phyloP scores from a whole-genome alignment of 2,888 invertebrate species.

The Scaptomyza cyrtandrae region DNA sequence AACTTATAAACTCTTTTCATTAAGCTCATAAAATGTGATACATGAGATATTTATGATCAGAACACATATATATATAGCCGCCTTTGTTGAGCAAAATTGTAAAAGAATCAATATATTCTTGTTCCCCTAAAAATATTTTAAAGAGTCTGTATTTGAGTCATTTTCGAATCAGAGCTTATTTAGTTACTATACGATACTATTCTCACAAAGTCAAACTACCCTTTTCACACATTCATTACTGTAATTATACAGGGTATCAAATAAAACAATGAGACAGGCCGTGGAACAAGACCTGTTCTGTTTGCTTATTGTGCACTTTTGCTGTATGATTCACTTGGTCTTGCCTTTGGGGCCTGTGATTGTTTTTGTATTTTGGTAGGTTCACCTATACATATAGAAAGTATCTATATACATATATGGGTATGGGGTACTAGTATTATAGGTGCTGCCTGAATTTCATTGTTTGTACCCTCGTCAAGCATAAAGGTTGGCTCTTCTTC shows the following conservation, averaged over 20 bases:
- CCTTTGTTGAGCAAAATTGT: too few relatives aligned
- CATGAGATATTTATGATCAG: too few relatives aligned
- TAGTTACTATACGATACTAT: too few relatives aligned
- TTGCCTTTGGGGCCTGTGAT: conserved; percentile 32
- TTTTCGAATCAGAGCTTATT: too few relatives aligned
- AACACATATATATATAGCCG: too few relatives aligned
- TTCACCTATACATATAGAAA: background rate
- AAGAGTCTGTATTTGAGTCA: too few relatives aligned
- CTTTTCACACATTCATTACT: background rate
- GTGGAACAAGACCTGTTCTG: conserved; percentile 51
- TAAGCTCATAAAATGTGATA: too few relatives aligned
- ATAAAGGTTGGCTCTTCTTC: conserved; percentile 13
- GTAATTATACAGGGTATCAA: background rate
- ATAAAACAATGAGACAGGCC: conserved; percentile 31
- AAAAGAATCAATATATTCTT: too few relatives aligned
- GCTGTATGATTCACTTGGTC: conserved; percentile 66
- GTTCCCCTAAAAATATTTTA: too few relatives aligned
- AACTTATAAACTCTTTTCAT: too few relatives aligned
- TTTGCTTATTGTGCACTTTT: conserved; percentile 67
- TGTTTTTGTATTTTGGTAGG: conserved; percentile 10
- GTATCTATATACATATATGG: background rate
- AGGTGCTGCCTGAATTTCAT: conserved; percentile 1
- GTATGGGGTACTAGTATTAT: background rate
- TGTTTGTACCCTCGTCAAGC: conserved; percentile 53
- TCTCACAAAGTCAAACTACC: background rate